Evolutionary conservation across 2,113 vertebrate species (phyloP), one percentile per base, ranked within the genome.

Genomic region (Myocastor coypus): DNA sequence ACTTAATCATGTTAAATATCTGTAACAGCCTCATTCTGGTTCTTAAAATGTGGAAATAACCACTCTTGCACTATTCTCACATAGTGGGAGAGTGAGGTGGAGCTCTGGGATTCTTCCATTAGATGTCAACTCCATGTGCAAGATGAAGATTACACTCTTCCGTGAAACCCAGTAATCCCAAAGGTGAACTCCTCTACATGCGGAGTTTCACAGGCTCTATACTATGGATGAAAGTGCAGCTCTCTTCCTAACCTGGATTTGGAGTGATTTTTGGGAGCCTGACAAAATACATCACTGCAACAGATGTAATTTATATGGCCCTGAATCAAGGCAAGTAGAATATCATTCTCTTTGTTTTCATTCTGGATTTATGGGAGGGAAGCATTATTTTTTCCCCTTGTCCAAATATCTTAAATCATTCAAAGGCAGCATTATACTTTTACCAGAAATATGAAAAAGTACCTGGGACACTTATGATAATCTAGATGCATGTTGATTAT

Each of bases 401-500:
- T 97, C 96, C 83, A 97, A 97, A 94, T 90, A 91, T 14, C 34
- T 96, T 96, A 97, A 97, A 92, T 85, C 94, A 97, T 97, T 97
- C 69, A 83, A 90, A 92, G 71, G 20, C 92, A 87, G 86, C 92
- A 69, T 7, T 87, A 92, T 80, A 93, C 19, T 94, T 73, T 96
- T 96, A 97, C 93, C 8, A 97, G 94, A 97, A 93, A 96, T 97
- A 97, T 4, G 1, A 26, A 98, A 89, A 97, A 46, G 28, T 96
- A 98, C 97, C 94, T 97, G 85, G 97, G 90, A 93, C 75, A 20
- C 61, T 96, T 97, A 96, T 88, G 75, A n/a, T 97, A 97, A 98
- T 98, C 97, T 98, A 98, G 73, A 98, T 98, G 88, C 96, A 91
- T 98, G 80, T 87, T 98, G 94, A 98, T 98, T 98, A 97, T 95